Base-by-base conservation (phyloP, 2,888 invertebrate genomes). In the Macrosiphum euphorbiae region DNA sequence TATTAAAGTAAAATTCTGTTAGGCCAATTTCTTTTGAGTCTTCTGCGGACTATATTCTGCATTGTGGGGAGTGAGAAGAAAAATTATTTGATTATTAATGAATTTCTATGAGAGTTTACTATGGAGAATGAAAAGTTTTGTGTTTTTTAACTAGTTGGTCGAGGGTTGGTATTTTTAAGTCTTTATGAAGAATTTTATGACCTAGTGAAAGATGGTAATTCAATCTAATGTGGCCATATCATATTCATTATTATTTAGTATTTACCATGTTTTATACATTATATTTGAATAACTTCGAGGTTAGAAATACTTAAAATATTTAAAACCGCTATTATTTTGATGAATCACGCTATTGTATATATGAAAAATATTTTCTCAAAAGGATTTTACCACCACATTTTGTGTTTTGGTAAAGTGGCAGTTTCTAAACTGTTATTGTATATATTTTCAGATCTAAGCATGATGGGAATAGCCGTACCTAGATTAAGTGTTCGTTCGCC, bases 391-490 rank as follows among this genome's bases (percentile, higher is more conserved):
- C 35, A 35, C 35, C 20, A 41, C 0, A 35, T 78, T 78, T 78
- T 78, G 78, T 78, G 24, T 78, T 20, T 35, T 78, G 2, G 20
- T 78, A 20, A 78, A 78, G 78, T 41, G 20, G 3, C 20, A 20
- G 20, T 78, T 78, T 78, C 3, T 35, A 78, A 67, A 67, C 20
- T 3, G 1, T 67, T 47, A 16, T 90, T 35, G 8, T 92, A 16
- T 58, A 20, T 0, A n/a, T 85, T 93, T 89, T 90, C 61, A 94
- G 93, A 94, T 28, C 58, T 52, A 28, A 94, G 26, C 90, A 94
- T 90, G 85, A 94, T 90, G 44, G 86, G 50, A 90, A 86, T 94
- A 50, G 35, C 58, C 44, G 85, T 94, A 35, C 90, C 90, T 8
- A 90, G 61, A 90, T 28, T 94, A 50, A 58, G 61, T 28, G 84